Evolutionary conservation across 2,888 invertebrate genomes (phyloP).

Genomic region (Amblyjoppa proteus): DNA sequence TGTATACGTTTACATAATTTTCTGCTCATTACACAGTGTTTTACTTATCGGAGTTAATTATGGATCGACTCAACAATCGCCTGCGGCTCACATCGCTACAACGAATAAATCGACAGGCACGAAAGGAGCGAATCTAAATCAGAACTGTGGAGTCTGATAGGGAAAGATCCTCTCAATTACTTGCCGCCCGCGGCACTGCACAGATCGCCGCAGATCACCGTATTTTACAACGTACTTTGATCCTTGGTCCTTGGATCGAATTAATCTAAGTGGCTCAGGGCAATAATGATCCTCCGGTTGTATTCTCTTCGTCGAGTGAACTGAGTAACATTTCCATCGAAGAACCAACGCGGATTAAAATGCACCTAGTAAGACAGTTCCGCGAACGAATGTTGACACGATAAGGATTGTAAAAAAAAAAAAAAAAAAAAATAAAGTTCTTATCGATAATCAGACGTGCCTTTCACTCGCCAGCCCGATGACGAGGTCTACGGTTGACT

Average conservation of each 20-base stretch:
- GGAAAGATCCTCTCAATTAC: slow-evolving; percentile 70
- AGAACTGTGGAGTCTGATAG: neutral
- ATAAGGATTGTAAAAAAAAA: slow-evolving; percentile 41
- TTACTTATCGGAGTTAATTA: neutral
- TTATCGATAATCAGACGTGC: neutral
- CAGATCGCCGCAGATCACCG: slow-evolving; percentile 40
- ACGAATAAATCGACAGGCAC: neutral
- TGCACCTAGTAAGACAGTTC: neutral
- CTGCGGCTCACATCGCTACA: neutral
- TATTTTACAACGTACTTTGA: slow-evolving; percentile 30
- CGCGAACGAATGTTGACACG: slow-evolving; percentile 7
- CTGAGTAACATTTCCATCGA: slow-evolving; percentile 3
- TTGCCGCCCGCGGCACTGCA: slow-evolving; percentile 69
- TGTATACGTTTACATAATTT: too few species aligned
- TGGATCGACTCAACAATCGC: neutral
- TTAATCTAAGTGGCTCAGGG: slow-evolving; percentile 68
- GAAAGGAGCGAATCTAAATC: neutral
- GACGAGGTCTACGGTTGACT: slow-evolving; percentile 34
- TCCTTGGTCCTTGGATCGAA: slow-evolving; percentile 71
- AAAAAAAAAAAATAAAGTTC: slow-evolving; percentile 24
- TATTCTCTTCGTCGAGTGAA: slow-evolving; percentile 20
- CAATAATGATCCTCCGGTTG: slow-evolving; percentile 45
- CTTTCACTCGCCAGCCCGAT: slow-evolving; percentile 15
- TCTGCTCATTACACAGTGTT: too few species aligned
- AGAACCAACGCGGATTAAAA: neutral